Evolutionary conservation across 2,113 vertebrate genomes (phyloP).

Genomic region (Propithecus coquereli): DNA sequence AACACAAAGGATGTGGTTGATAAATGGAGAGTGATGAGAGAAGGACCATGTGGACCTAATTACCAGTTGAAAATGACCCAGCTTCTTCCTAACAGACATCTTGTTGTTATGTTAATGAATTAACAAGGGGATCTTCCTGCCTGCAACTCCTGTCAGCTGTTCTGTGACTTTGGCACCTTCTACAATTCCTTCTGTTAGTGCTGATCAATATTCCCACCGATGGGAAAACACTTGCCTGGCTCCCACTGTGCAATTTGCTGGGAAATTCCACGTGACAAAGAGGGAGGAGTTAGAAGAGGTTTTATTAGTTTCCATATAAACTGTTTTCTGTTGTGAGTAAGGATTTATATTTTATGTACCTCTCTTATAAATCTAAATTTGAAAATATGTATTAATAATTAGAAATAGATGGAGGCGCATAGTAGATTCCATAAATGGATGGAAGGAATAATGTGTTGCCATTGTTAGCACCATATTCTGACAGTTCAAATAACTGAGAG

Average conservation of each 20-base stretch:
- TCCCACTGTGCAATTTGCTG: neutral
- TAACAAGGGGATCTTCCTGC: neutral
- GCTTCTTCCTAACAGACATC: neutral
- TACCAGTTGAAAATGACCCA: neutral
- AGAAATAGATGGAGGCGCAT: neutral
- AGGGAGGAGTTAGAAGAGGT: neutral
- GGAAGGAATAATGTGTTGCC: neutral
- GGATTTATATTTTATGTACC: neutral
- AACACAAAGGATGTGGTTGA: neutral
- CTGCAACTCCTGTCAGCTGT: neutral
- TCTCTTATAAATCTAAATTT: neutral
- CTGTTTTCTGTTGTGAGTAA: neutral
- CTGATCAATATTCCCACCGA: neutral
- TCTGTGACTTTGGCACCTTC: neutral
- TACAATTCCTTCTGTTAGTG: neutral
- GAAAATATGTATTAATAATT: neutral
- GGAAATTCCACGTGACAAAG: neutral
- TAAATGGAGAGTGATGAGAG: neutral
- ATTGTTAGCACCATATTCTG: neutral
- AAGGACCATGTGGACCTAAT: neutral
- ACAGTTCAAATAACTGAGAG: neutral
- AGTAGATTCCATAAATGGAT: neutral
- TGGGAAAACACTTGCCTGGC: neutral
- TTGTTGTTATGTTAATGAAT: neutral
- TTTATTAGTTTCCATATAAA: neutral